Base-by-base conservation (phyloP, 2,888 invertebrate species). In the Hypena proboscidalis region DNA sequence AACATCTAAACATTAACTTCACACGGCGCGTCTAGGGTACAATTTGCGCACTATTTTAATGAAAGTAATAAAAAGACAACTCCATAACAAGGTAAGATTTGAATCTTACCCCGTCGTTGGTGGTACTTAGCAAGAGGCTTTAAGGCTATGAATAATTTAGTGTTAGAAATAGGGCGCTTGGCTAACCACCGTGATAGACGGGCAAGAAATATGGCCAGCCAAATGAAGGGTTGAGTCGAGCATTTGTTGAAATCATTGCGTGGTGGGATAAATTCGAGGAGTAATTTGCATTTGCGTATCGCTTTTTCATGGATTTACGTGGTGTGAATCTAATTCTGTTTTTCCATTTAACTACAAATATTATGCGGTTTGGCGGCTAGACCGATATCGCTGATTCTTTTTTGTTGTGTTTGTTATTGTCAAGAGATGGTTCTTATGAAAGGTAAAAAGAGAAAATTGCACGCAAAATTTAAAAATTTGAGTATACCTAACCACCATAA, bases 141-240 rank as follows among this genome's bases (percentile, higher is more conserved):
- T 72, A 67, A 74, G 67, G 65, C 70, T 70, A 72, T 85, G 82
- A 83, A 85, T 85, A 81, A 80, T 84, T 83, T 80, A 82, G 77
- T 70, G 60, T 77, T 80, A 82, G 82, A 79, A 82, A 82, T 80
- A 78, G 79, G 81, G 64, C 72, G 79, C 69, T 68, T 67, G 63
- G 66, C 70, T 64, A 60, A 67, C 68, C 52, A 9, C 32, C 22
- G 66, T 45, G 67, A 76, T 74, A 55, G 54, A 63, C 60, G 45
- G 54, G 14, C 39, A 9, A 30, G 37, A 36, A 60, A 43, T 52
- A 56, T 43, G 38, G 34, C 32, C 39, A 60, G 32, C 51, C 19
- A 42, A 60, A 47, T 60, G 21, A 46, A 42, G 48, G 55, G 45
- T 54, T 54, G 10, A 23, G 34, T 29, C 37, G 11, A 36, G 26